Conservation (phyloP, 2,113 vertebrate species). For the Lasiurus borealis region DNA sequence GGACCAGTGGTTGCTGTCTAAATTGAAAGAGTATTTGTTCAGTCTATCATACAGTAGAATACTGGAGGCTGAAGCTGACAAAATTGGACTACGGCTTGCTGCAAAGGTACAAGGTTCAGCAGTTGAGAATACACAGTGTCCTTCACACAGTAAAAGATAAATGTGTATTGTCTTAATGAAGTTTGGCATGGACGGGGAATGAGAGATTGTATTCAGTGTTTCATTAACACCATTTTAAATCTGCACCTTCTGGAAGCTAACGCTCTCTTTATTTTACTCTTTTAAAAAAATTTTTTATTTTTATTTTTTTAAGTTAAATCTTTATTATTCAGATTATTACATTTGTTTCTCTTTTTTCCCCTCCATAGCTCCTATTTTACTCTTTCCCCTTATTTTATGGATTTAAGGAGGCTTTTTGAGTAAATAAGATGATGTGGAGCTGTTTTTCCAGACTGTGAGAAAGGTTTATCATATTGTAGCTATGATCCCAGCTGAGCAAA, state of each 20-base stretch:
- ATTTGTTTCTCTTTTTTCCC: too few relatives aligned
- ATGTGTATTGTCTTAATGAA: neutral
- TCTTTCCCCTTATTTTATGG: neutral
- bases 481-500: neutral
- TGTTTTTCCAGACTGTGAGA: neutral
- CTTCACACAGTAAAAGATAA: neutral
- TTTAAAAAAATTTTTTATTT: too few relatives aligned
- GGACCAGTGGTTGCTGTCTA: conserved; percentile 95
- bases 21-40: conserved; percentile 93
- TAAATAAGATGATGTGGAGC: neutral
- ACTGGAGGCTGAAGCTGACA: conserved; percentile 95
- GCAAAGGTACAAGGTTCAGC: conserved; percentile 92
- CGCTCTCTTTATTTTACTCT: neutral
- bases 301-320: too few relatives aligned
- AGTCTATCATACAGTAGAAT: conserved; percentile 93
- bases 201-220: neutral
- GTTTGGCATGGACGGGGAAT: neutral
- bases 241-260: neutral
- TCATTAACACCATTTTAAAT: neutral
- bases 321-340: too few relatives aligned
- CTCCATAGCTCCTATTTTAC: too few relatives aligned
- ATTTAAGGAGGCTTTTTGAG: conserved; percentile 26
- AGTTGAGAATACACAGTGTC: neutral
- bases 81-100: conserved; percentile 94
- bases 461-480: neutral